Conservation (phyloP, 2,888 invertebrate genomes). For the Epiperipatus broadwayi region DNA sequence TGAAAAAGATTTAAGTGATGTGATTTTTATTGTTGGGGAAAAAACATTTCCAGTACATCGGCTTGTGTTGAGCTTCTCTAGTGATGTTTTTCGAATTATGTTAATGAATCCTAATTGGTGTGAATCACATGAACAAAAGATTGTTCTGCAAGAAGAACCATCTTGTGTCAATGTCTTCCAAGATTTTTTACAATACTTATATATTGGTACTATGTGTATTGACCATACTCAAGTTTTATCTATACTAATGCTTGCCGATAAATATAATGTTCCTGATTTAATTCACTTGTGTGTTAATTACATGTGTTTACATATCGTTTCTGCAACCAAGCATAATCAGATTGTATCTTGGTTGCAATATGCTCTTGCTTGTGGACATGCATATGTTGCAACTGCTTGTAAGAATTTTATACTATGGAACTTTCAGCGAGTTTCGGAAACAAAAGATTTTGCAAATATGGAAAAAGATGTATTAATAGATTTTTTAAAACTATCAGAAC, state of each 20-base stretch:
- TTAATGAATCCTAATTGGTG: slow-evolving; percentile 81
- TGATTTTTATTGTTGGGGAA: slow-evolving; percentile 60
- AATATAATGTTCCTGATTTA: slow-evolving; percentile 78
- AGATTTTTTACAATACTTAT: slow-evolving; percentile 68
- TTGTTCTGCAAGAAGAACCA: slow-evolving; percentile 65
- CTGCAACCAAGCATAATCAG: slow-evolving; percentile 58
- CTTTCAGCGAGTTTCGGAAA: slow-evolving; percentile 57
- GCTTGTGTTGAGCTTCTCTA: slow-evolving; percentile 73
- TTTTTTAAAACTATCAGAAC: slow-evolving; percentile 60
- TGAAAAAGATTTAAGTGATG: slow-evolving; percentile 71
- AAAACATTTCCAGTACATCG: slow-evolving; percentile 68
- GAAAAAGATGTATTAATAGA: slow-evolving; percentile 55
- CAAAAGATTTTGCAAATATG: slow-evolving; percentile 57
- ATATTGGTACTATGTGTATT: slow-evolving; percentile 71
- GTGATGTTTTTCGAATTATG: slow-evolving; percentile 94
- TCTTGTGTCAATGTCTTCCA: slow-evolving; percentile 66
- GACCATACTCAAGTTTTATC: slow-evolving; percentile 66
- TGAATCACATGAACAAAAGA: slow-evolving; percentile 63
- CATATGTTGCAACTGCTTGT: slow-evolving; percentile 38
- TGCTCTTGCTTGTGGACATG: slow-evolving; percentile 59
- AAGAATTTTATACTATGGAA: slow-evolving; percentile 54
- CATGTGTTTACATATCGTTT: slow-evolving; percentile 67
- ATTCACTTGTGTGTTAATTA: slow-evolving; percentile 60
- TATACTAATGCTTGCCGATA: slow-evolving; percentile 70
- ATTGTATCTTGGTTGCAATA: slow-evolving; percentile 80